phyloP scores from a whole-genome alignment of 2,797 vertebrate species.

The Cirrhinus molitorella region DNA sequence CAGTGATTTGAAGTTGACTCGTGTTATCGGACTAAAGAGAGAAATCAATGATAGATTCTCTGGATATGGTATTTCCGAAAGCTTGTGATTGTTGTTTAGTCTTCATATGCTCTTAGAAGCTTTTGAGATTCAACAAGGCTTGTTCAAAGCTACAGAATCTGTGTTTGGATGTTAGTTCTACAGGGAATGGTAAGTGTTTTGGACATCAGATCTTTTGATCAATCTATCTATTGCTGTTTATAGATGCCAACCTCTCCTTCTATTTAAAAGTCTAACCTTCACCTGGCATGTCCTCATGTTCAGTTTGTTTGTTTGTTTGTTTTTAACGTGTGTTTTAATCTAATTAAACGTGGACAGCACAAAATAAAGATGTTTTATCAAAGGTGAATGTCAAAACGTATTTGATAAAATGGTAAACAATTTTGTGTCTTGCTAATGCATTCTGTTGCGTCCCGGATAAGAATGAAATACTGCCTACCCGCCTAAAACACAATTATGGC shows the following conservation, averaged over 20 bases:
- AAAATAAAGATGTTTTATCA: not conserved
- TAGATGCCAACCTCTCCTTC: not conserved
- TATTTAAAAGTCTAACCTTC: not conserved
- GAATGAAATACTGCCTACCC: not conserved
- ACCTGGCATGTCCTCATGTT: not conserved
- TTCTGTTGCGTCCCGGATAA: not conserved
- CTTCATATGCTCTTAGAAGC: not conserved
- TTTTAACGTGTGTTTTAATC: not conserved
- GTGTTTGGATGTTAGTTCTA: not conserved
- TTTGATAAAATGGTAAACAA: not conserved
- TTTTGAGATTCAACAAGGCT: not conserved
- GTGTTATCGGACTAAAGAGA: not conserved
- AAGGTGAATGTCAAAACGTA: not conserved
- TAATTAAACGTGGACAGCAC: not conserved
- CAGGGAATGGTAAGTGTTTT: not conserved
- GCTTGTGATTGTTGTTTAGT: not conserved
- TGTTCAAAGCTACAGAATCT: not conserved
- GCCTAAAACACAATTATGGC: constrained; percentile 12
- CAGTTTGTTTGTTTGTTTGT: not conserved
- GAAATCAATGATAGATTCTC: not conserved
- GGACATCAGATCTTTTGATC: not conserved
- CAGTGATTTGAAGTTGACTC: not conserved
- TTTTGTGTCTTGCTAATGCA: not conserved
- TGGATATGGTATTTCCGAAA: not conserved
- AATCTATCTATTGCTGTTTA: not conserved